Evolutionary conservation across 2,888 invertebrate genomes (phyloP), one percentile per base, ranked within the genome.

Genomic region (Agrotis segetum): DNA sequence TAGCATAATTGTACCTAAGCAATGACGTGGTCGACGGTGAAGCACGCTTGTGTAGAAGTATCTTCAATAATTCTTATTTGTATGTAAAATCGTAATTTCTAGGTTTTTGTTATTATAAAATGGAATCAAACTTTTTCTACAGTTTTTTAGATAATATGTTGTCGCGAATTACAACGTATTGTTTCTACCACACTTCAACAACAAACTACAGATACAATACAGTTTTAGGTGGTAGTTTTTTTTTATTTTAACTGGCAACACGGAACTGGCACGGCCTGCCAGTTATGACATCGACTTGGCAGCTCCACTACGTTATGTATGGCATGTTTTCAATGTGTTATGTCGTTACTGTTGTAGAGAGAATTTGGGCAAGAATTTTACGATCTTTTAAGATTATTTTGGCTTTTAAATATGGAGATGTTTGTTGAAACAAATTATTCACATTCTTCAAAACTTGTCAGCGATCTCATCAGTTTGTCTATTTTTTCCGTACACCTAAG

Each of bases 271-370:
- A 64, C 55, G 59, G 59, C 29, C 52, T 67, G 71, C 53, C 62
- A 61, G 80, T 74, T 81, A 72, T 67, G 81, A 83, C 73, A 71
- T 61, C 19, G 58, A 76, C 70, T 79, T 79, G 83, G 78, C 81
- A 83, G 34, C 83, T 17, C 14, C 44, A 47, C 53, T 58, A 19
- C 40, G 61, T 60, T 50, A 49, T 67, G 65, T 63, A 56, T 58
- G 71, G 50, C 65, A 74, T 64, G 46, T 55, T 69, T 78, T 80
- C 68, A 73, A 72, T 74, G 53, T 81, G 52, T 14, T 64, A 14
- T 59, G 47, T 64, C 52, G 55, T 66, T 70, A 73, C 9, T 61
- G 19, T 34, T 63, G 40, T 55, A 24, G 11, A 11, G 11, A 40
- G 29, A 13, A 49, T 21, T 49, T 53, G 49, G 3, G 52, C 21